Evolutionary conservation across 2,888 invertebrate species (phyloP), one percentile per base, ranked within the genome.

Genomic region (Lomographa bimaculata): DNA sequence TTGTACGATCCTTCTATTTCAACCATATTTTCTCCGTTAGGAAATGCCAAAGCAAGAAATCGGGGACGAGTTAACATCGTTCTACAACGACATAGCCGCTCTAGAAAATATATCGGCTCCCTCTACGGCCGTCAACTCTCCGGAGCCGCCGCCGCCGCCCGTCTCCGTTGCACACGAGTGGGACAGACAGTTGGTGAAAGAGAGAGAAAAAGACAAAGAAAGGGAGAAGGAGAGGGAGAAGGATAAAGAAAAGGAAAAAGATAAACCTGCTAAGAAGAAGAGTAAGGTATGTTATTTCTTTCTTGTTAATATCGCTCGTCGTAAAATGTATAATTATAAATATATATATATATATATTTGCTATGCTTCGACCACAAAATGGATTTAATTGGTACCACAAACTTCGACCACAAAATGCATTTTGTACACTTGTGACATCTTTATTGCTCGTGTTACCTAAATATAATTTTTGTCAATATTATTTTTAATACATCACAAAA

Each of bases 41-140:
- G 79, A 77, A 40, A 51, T 60, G 1, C 52, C 60, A 1, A 80
- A 77, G 39, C 74, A 72, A 38, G 82, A 81, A 39, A 82, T 90
- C 6, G 81, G 84, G 8, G 89, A 90, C 10, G 90, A 90, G 39
- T 64, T 91, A 0, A 71, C 79, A 9, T 90, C 89, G 0, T 91
- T 91, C 74, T 91, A 91, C 76, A 90, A 77, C 49, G 91, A 91
- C 43, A 74, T 91, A 11, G 91, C 91, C 0, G 79, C 86, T 26
- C 46, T 91, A 1, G 91, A 91, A 51, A 82, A 84, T 0, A 39
- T 61, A 0, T 53, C 61, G 0, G 48, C 54, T 0, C 65, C 56
- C 5, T 58, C 35, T 36, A 51, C 56, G 1, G 50, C 60, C 1
- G 7, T 56, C 42, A 24, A 47, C 42, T 59, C 70, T 1, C 69